These are phyloP conservation scores for Macroramphosus scolopax DNA, from an alignment of 2,797 vertebrate species.

Conservation along the genomic window DNA sequence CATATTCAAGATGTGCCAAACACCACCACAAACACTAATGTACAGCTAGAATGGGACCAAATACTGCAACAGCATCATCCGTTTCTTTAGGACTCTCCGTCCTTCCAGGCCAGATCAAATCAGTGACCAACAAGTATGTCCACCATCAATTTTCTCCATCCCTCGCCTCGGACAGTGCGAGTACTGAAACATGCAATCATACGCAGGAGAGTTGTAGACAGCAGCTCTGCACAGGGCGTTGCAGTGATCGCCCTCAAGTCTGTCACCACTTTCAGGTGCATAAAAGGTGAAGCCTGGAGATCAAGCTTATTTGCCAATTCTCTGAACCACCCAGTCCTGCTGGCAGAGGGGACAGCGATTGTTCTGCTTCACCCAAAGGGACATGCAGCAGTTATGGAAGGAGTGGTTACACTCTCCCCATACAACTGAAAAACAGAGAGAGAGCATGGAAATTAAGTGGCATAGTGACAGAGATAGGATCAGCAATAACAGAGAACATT, in stretches of 20 bases:
- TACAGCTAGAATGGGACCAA: slow-evolving; percentile 45
- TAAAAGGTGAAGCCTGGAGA: slow-evolving; percentile 15
- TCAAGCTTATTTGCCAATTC: slow-evolving; percentile 91
- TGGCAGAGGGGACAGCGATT: slow-evolving; percentile 98
- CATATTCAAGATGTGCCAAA: slow-evolving; percentile 45
- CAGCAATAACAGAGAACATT: not conserved
- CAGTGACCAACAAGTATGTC: slow-evolving; percentile 9
- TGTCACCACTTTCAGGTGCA: slow-evolving; percentile 29
- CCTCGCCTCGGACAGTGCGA: slow-evolving; percentile 28
- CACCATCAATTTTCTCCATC: slow-evolving; percentile 34
- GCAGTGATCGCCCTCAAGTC: slow-evolving; percentile 43
- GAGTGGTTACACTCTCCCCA: slow-evolving; percentile 99
- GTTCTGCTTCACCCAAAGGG: slow-evolving; percentile 99
- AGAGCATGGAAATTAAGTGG: not conserved
- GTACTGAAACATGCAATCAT: slow-evolving; percentile 55
- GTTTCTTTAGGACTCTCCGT: slow-evolving; percentile 23
- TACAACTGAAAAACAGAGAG: slow-evolving; percentile 81
- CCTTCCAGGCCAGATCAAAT: slow-evolving; percentile 9
- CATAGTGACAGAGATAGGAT: not conserved
- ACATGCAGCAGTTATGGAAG: slow-evolving; percentile 99
- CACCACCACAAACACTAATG: slow-evolving; percentile 44
- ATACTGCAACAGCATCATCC: slow-evolving; percentile 34
- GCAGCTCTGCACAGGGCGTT: slow-evolving; percentile 22
- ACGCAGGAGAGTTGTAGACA: slow-evolving; percentile 20
- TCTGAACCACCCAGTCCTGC: slow-evolving; percentile 99